phyloP scores from a whole-genome alignment of 2,113 vertebrate species.

The Hoplias malabaricus region DNA sequence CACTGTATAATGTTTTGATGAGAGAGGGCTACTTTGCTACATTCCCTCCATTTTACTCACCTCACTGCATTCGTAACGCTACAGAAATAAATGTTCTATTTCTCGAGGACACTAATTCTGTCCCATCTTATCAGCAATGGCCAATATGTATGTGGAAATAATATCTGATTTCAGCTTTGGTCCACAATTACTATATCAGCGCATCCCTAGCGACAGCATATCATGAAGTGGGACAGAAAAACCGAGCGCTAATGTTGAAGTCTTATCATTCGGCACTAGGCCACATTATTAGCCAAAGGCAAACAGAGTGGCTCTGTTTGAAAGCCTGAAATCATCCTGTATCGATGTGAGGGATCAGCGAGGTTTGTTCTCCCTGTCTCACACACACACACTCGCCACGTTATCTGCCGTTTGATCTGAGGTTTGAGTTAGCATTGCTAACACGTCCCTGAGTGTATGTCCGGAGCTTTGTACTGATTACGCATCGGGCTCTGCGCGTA shows the following conservation, averaged over 20 bases:
- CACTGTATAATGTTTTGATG: too few relatives aligned
- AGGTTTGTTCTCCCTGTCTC: not conserved
- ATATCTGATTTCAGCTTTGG: too few relatives aligned
- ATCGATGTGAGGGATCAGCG: not conserved
- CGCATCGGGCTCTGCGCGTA: not conserved
- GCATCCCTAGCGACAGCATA: too few relatives aligned
- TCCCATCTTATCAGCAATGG: too few relatives aligned
- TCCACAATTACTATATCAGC: too few relatives aligned
- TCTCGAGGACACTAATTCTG: too few relatives aligned
- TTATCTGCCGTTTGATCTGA: not conserved
- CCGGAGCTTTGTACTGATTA: conserved; percentile 19
- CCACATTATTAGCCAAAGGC: not conserved
- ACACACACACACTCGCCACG: not conserved
- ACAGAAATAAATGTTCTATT: too few relatives aligned
- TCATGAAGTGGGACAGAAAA: too few relatives aligned
- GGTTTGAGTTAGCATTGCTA: conserved; percentile 3
- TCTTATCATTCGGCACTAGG: not conserved
- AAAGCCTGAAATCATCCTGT: not conserved
- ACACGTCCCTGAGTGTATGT: conserved; percentile 15
- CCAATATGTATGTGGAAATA: too few relatives aligned
- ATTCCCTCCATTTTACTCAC: too few relatives aligned
- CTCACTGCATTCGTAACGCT: too few relatives aligned
- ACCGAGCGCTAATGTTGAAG: not conserved
- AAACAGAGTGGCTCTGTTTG: not conserved
- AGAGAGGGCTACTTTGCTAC: too few relatives aligned